These are phyloP conservation scores for Solenopsis fugax DNA, from an alignment of 1,140 invertebrate species.

Conservation along the genomic window DNA sequence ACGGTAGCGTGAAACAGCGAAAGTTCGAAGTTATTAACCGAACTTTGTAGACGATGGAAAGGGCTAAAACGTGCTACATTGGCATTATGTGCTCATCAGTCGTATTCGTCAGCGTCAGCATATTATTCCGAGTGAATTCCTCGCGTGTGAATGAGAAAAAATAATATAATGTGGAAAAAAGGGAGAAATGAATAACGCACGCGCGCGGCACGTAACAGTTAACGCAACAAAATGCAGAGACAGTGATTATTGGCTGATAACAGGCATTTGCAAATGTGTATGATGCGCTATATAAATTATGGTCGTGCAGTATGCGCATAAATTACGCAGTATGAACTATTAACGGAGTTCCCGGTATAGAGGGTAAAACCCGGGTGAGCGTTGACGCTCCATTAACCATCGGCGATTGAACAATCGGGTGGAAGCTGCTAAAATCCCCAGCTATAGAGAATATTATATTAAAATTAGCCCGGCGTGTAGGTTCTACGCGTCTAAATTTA, in stretches of 20 bases:
- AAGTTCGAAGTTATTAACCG: conserved; percentile 62
- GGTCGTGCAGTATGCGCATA: conserved; percentile 51
- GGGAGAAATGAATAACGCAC: background rate
- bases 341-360: conserved; percentile 31
- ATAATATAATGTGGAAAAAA: background rate
- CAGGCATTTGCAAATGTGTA: conserved; percentile 49
- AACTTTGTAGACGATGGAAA: conserved; percentile 39
- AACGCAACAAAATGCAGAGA: conserved; percentile 1
- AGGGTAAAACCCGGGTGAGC: background rate
- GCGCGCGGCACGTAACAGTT: background rate
- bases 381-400: conserved; percentile 60
- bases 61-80: conserved; percentile 32
- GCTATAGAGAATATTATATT: conserved; percentile 65
- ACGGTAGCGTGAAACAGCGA: conserved; percentile 30
- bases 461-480: conserved; percentile 53
- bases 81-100: conserved; percentile 8
- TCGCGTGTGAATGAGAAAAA: background rate
- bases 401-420: conserved; percentile 58
- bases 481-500: conserved; percentile 54
- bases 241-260: conserved; percentile 28
- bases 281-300: conserved; percentile 51
- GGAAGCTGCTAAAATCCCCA: conserved; percentile 61
- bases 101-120: conserved; percentile 27
- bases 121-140: background rate
- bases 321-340: conserved; percentile 62